These are phyloP conservation scores for Tauraco erythrolophus DNA, from an alignment of 2,113 vertebrate species.

Conservation along the genomic window DNA sequence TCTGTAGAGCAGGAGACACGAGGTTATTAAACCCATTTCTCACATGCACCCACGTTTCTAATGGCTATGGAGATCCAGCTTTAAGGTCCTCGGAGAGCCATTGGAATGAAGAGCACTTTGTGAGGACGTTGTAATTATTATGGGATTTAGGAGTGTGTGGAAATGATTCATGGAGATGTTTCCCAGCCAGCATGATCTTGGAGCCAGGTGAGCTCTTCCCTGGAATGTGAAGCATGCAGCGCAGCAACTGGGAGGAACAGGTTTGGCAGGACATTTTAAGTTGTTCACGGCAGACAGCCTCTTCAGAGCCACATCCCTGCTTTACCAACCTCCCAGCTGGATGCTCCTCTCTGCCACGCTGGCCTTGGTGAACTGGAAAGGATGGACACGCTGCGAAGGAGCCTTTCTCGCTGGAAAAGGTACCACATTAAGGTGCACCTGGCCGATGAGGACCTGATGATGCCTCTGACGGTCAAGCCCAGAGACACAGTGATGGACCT, in stretches of 20 bases:
- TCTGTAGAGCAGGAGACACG: background rate
- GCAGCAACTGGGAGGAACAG: constrained; percentile 31
- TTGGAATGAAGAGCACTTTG: background rate
- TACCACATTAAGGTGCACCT: constrained; percentile 82
- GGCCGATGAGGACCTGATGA: constrained; percentile 78
- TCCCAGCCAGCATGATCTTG: constrained; percentile 51
- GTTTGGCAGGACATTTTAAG: constrained; percentile 57
- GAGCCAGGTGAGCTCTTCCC: constrained; percentile 62
- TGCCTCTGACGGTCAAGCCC: constrained; percentile 77
- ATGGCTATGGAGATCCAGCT: background rate
- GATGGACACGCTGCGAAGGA: constrained; percentile 80
- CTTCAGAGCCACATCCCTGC: constrained; percentile 37
- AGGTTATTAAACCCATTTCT: background rate
- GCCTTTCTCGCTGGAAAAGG: constrained; percentile 77
- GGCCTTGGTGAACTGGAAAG: background rate
- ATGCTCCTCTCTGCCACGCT: background rate
- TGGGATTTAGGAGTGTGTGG: constrained; percentile 20
- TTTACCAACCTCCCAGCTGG: background rate
- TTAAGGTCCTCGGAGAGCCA: background rate
- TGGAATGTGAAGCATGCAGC: constrained; percentile 53
- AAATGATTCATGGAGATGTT: background rate
- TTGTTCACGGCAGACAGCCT: background rate
- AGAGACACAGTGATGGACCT: constrained; percentile 81
- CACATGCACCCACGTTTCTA: background rate
- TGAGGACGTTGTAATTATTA: background rate